Conservation (phyloP, 2,888 invertebrate species). For the Melanotus villosus region DNA sequence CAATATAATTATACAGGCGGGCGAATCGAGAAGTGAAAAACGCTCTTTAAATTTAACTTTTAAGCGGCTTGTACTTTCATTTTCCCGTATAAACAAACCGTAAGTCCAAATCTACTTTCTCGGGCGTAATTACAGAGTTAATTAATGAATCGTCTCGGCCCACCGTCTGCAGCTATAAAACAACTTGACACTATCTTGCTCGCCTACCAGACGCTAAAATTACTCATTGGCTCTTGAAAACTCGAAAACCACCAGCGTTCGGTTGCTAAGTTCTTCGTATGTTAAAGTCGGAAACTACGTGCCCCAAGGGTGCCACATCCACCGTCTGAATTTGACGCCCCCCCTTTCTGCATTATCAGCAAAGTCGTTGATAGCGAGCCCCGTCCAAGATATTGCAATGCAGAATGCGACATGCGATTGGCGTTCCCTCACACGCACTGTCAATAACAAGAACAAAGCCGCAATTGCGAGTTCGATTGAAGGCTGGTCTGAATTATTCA, state of each 20-base stretch:
- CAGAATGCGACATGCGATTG: slow-evolving; percentile 48
- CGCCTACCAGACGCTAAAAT: slow-evolving; percentile 54
- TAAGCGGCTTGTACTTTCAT: slow-evolving; percentile 22
- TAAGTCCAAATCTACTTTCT: slow-evolving; percentile 52
- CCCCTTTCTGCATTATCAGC: slow-evolving; percentile 34
- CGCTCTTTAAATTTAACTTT: background rate
- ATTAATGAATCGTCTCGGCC: slow-evolving; percentile 63
- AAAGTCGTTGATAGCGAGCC: slow-evolving; percentile 38
- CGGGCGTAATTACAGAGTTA: slow-evolving; percentile 61
- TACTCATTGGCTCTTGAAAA: slow-evolving; percentile 48
- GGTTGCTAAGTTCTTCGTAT: slow-evolving; percentile 6
- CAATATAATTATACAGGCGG: background rate
- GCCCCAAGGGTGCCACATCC: background rate
- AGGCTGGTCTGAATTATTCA: slow-evolving; percentile 42
- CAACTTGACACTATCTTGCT: slow-evolving; percentile 63
- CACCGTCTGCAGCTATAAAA: slow-evolving; percentile 62
- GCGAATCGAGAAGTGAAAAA: slow-evolving; percentile 1
- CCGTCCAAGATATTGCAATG: slow-evolving; percentile 43
- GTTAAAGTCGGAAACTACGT: background rate
- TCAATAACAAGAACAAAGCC: slow-evolving; percentile 48
- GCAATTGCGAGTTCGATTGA: slow-evolving; percentile 45
- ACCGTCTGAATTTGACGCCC: slow-evolving; percentile 33
- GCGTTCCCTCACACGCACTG: slow-evolving; percentile 50
- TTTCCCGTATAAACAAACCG: slow-evolving; percentile 8
- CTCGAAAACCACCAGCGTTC: slow-evolving; percentile 24